Evolutionary conservation across 2,113 vertebrate species (phyloP), one percentile per base, ranked within the genome.

Genomic region (Psittacus erithacus): DNA sequence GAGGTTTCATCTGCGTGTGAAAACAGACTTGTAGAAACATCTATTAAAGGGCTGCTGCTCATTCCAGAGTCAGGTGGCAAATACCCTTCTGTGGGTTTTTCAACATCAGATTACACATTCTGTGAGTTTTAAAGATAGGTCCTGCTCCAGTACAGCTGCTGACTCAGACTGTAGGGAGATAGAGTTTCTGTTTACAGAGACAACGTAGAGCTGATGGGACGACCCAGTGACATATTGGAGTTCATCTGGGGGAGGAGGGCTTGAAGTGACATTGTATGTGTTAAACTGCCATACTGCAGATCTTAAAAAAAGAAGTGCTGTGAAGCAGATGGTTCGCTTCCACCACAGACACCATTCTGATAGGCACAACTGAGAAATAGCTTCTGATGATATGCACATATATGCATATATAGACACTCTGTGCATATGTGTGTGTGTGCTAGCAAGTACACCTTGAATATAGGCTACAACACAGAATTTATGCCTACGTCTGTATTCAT

Each of bases 51-150:
- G 33, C 38, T 6, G 3, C 47, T 92, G 20, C 55, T 74, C 97
- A 96, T 95, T 93, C 93, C 92, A 94, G 71, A 96, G 92, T 91
- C 96, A 95, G 93, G 92, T 97, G 95, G 88, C 87, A 97, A 94
- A 95, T 95, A 94, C 63, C 47, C 9, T 82, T 65, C 81, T n/a
- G 35, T 44, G 52, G 33, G 27, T 83, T 87, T 92, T 86, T 90
- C 18, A 23, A 94, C 93, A 88, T 97, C 86, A 84, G 49, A 75
- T 95, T 95, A 96, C 93, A 95, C 87, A 78, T 95, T 96, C 89
- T 93, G 41, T 73, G 94, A 85, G 41, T 53, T 69, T 89, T 79
- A 93, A 93, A 80, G 82, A 94, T 67, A 95, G 85, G 41, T 85
- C 59, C 63, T 91, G 76, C 88, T 97, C 57, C 46, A 65, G 57